Conservation (phyloP, 2,888 invertebrate species). For the Elmis aenea region DNA sequence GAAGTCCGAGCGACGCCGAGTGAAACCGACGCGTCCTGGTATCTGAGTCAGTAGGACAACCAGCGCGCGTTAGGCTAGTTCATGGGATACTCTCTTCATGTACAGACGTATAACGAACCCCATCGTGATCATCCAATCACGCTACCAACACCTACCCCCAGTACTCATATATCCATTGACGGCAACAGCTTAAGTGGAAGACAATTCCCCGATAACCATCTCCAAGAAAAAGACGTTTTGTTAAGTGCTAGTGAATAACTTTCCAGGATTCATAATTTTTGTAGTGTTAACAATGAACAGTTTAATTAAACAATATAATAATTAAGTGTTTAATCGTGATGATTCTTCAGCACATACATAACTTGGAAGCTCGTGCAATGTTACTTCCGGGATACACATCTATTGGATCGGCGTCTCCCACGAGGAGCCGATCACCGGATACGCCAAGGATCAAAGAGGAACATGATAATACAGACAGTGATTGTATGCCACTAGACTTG, state of each 20-base stretch:
- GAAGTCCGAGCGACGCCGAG: constrained; percentile 41
- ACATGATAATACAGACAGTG: constrained; percentile 44
- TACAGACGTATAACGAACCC: constrained; percentile 17
- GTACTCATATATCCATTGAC: too few species aligned
- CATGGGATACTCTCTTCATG: constrained; percentile 48
- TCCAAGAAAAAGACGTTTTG: too few species aligned
- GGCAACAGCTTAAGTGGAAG: too few species aligned
- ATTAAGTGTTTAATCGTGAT: constrained; percentile 14
- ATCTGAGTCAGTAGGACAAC: constrained; percentile 64
- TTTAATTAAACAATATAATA: too few species aligned
- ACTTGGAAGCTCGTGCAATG: constrained; percentile 25
- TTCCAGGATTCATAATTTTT: too few species aligned
- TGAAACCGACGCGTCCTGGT: constrained; percentile 52
- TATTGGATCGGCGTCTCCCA: constrained; percentile 19
- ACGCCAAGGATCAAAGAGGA: constrained; percentile 31
- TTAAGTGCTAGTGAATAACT: too few species aligned
- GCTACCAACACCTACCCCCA: too few species aligned
- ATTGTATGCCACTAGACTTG: constrained; percentile 66
- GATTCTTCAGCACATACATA: constrained; percentile 38
- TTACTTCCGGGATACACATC: constrained; percentile 22
- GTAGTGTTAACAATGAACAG: too few species aligned
- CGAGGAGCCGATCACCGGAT: constrained; percentile 26
- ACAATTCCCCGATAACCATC: too few species aligned
- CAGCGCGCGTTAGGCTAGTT: constrained; percentile 43
- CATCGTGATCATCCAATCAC: constrained; percentile 14